Conservation (phyloP, 2,888 invertebrate genomes). For the Parelbella ahira region DNA sequence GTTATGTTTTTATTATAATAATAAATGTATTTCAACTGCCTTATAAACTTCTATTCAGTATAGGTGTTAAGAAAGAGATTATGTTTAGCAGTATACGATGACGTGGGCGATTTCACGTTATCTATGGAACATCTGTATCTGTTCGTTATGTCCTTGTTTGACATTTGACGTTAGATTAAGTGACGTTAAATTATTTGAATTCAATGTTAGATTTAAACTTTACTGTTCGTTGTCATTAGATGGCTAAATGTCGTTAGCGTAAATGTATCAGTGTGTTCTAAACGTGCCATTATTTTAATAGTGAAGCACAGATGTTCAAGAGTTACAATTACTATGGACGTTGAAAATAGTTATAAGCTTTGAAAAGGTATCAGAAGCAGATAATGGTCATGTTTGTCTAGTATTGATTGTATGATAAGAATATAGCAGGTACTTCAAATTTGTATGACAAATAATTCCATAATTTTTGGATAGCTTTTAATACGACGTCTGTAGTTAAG, state of each 20-base stretch:
- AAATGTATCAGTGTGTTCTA: constrained; percentile 57
- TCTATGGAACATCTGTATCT: too few relatives aligned
- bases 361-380: too few relatives aligned
- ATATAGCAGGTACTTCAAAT: too few relatives aligned
- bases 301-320: constrained; percentile 9
- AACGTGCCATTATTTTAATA: constrained; percentile 50
- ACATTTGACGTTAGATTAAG: constrained; percentile 21
- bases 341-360: constrained; percentile 48
- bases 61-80: too few relatives aligned
- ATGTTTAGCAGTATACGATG: too few relatives aligned
- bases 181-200: constrained; percentile 15
- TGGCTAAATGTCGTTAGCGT: too few relatives aligned
- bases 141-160: constrained; percentile 19
- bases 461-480: constrained; percentile 31
- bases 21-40: constrained; percentile 11
- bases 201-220: constrained; percentile 14
- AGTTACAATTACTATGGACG: too few relatives aligned
- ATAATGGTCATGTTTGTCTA: too few relatives aligned
- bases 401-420: too few relatives aligned
- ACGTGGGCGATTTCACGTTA: too few relatives aligned
- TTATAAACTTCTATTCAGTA: constrained; percentile 17
- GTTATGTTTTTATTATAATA: constrained; percentile 1
- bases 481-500: constrained; percentile 30
- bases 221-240: constrained; percentile 18
- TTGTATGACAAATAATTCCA: too few relatives aligned